These are phyloP conservation scores for Sepiola atlantica DNA, from an alignment of 2,888 invertebrate genomes.

Conservation along the genomic window DNA sequence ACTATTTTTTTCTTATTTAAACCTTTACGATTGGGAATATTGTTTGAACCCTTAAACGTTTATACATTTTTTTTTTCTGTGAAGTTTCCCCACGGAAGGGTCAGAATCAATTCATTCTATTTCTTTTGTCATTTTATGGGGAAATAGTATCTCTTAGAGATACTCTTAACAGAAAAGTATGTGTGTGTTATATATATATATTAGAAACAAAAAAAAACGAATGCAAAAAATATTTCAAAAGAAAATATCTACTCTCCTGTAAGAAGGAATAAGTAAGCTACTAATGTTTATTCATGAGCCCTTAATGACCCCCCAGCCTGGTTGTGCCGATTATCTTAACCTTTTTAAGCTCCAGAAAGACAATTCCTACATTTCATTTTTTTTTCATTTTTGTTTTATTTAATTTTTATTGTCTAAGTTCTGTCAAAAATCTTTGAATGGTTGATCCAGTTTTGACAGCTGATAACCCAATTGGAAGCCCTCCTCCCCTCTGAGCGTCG, in stretches of 20 bases:
- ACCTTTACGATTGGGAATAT: neutral
- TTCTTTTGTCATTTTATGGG: neutral
- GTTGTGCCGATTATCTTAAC: neutral
- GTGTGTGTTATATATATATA: too few species aligned
- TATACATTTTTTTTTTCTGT: neutral
- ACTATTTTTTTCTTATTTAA: neutral
- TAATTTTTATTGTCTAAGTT: neutral
- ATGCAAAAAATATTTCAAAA: neutral
- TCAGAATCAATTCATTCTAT: neutral
- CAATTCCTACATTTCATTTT: neutral
- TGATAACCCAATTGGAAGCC: neutral
- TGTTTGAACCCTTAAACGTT: neutral
- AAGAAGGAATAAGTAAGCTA: neutral
- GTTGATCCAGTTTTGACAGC: neutral
- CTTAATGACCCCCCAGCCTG: neutral
- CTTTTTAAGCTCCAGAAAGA: slow-evolving; percentile 6
- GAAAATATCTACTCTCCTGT: neutral
- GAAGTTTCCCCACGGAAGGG: neutral
- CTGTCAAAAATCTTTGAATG: neutral
- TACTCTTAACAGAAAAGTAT: neutral
- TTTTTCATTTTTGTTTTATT: neutral
- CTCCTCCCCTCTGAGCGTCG: neutral
- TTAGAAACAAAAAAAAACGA: neutral
- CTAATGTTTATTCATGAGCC: neutral
- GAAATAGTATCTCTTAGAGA: neutral